A percentile compares a stretch with the other conserved stretches of the same genome.
These are phyloP conservation scores for Chelonoidis abingdonii DNA, from an alignment of 2,113 vertebrate genomes.

Conservation along the genomic window DNA sequence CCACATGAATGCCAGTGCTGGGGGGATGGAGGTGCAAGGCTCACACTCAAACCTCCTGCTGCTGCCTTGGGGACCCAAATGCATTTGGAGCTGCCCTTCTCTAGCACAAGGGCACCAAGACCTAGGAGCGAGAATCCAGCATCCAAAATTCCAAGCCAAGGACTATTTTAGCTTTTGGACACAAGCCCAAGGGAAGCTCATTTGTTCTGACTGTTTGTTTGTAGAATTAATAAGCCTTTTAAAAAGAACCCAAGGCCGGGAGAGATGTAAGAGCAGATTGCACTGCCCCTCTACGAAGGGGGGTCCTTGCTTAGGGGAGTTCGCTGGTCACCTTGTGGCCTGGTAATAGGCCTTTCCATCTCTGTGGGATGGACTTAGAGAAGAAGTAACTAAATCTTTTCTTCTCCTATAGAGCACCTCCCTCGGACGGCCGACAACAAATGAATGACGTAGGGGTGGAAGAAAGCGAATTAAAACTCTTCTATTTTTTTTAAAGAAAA, in stretches of 20 bases:
- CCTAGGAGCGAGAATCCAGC: background rate
- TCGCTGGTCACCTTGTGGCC: background rate
- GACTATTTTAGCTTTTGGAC: constrained; percentile 39
- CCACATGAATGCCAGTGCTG: background rate
- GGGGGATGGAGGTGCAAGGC: background rate
- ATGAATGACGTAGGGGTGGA: constrained; percentile 58
- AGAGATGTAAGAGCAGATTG: background rate
- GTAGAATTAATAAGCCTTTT: background rate
- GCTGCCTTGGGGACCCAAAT: accelerated
- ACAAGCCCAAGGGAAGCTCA: background rate
- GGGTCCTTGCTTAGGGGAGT: background rate
- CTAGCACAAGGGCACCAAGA: background rate
- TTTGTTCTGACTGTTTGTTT: too few species aligned
- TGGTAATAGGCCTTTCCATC: too few species aligned
- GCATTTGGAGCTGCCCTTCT: background rate
- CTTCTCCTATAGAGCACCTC: constrained; percentile 61
- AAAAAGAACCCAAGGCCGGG: background rate
- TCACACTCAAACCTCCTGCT: background rate
- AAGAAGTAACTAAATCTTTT: constrained; percentile 27
- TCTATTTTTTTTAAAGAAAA: background rate
- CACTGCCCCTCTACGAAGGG: too few species aligned
- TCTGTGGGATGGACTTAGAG: too few species aligned
- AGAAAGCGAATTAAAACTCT: constrained; percentile 48
- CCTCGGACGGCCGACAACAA: constrained; percentile 59
- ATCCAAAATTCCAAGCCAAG: background rate